A percentile compares a stretch with the other conserved stretches of the same genome.
Conservation (phyloP, 2,888 invertebrate genomes). For the Serripes groenlandicus region DNA sequence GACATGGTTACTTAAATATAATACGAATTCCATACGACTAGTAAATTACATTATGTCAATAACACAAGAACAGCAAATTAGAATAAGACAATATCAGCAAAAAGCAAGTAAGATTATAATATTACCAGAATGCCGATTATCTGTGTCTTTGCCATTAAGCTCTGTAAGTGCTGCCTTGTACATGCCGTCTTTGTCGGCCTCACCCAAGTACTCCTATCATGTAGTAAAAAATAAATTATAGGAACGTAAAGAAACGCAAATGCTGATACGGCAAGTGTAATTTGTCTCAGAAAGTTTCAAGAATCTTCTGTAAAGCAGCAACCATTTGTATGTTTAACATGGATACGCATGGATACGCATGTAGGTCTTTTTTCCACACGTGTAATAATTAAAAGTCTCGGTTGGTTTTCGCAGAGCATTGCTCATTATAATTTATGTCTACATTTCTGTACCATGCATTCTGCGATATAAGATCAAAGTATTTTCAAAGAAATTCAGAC, state of each 20-base stretch:
- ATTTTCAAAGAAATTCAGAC: too few species aligned
- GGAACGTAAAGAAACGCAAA: neutral
- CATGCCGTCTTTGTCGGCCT: neutral
- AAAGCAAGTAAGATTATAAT: too few species aligned
- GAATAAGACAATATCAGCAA: neutral
- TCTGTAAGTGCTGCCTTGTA: neutral
- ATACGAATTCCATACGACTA: neutral
- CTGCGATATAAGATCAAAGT: too few species aligned
- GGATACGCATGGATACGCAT: neutral
- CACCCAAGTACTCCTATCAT: neutral
- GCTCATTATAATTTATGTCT: neutral
- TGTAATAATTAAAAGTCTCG: neutral
- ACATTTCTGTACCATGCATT: too few species aligned
- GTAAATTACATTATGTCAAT: neutral
- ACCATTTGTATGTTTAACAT: too few species aligned
- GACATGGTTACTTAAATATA: neutral
- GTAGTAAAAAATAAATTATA: neutral
- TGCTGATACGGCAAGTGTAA: neutral
- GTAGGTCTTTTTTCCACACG: neutral
- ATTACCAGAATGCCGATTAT: neutral
- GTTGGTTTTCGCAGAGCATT: neutral
- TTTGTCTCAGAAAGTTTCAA: neutral
- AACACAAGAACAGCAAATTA: neutral
- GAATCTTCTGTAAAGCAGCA: neutral
- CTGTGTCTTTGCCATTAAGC: neutral